Conservation (phyloP, 2,797 vertebrate genomes). For the Lithobates sylvaticus region DNA sequence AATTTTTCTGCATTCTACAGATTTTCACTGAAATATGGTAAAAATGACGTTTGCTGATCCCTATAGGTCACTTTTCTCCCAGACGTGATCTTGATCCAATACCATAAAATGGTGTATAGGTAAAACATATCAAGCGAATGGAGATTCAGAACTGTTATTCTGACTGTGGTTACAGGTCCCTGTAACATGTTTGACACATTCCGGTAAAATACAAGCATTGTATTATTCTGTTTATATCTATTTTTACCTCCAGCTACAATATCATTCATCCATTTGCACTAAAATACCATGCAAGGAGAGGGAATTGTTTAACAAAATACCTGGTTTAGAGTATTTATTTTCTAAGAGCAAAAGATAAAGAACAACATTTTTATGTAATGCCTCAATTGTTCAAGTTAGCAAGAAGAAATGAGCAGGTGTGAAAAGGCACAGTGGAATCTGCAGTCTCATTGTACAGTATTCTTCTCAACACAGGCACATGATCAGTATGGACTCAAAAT, state of each 20-base stretch:
- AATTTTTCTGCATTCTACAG: too few relatives aligned
- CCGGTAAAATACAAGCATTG: background rate
- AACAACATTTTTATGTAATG: constrained; percentile 31
- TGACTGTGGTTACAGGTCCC: too few relatives aligned
- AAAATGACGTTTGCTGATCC: too few relatives aligned
- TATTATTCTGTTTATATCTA: background rate
- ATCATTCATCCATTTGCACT: background rate
- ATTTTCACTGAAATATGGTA: too few relatives aligned
- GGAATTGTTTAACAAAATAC: background rate
- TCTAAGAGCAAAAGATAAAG: constrained; percentile 21
- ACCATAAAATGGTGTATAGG: too few relatives aligned
- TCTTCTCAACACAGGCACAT: background rate
- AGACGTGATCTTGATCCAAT: too few relatives aligned
- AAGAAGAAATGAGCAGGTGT: constrained; percentile 52
- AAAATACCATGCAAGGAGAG: background rate
- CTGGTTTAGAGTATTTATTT: constrained; percentile 11
- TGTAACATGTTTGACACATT: too few relatives aligned
- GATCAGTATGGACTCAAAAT: too few relatives aligned
- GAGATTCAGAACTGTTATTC: too few relatives aligned
- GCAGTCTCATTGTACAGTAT: constrained; percentile 18
- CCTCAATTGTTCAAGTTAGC: constrained; percentile 23
- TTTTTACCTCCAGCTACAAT: background rate
- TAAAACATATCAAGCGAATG: too few relatives aligned
- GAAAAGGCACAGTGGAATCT: constrained; percentile 33
- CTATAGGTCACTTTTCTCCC: too few relatives aligned